Percentiles rank a stretch among this genome's conserved stretches.
Conservation (phyloP, 1,140 invertebrate species). For the Leucophenga varia region DNA sequence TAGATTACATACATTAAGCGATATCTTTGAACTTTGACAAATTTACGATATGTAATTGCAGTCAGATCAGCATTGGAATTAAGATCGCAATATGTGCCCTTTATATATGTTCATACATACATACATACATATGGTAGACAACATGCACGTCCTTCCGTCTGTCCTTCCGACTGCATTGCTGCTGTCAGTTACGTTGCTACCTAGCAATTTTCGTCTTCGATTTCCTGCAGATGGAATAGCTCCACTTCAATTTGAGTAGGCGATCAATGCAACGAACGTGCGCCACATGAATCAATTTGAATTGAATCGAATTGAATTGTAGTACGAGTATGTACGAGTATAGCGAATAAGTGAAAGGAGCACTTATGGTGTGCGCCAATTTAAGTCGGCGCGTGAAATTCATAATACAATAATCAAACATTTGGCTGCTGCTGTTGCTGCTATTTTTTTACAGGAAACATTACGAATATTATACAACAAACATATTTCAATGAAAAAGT, state of each 20-base stretch:
- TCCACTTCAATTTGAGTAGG: constrained; percentile 15
- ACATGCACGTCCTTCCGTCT: constrained; percentile 10
- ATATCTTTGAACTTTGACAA: constrained; percentile 53
- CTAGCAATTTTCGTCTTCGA: constrained; percentile 45
- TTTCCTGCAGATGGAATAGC: constrained; percentile 31
- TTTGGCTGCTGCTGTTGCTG: constrained; percentile 9
- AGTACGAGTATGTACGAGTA: no score
- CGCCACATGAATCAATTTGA: constrained; percentile 8
- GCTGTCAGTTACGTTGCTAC: constrained; percentile 23
- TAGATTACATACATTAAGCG: constrained; percentile 53
- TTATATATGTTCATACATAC: no score
- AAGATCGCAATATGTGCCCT: constrained; percentile 44
- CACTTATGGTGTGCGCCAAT: no score
- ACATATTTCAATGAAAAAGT: no score
- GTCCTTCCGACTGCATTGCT: constrained; percentile 12
- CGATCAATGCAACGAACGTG: constrained; percentile 1
- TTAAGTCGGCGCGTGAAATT: no score
- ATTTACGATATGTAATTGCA: constrained; percentile 54
- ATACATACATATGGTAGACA: constrained; percentile 14
- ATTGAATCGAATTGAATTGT: no score
- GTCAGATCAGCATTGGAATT: constrained; percentile 44
- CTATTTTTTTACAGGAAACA: no score
- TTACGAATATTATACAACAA: no score
- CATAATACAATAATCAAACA: no score
- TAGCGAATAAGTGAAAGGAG: no score